Evolutionary conservation across 2,888 invertebrate species (phyloP), one percentile per base, ranked within the genome.

Genomic region (Ophion slaviceki): DNA sequence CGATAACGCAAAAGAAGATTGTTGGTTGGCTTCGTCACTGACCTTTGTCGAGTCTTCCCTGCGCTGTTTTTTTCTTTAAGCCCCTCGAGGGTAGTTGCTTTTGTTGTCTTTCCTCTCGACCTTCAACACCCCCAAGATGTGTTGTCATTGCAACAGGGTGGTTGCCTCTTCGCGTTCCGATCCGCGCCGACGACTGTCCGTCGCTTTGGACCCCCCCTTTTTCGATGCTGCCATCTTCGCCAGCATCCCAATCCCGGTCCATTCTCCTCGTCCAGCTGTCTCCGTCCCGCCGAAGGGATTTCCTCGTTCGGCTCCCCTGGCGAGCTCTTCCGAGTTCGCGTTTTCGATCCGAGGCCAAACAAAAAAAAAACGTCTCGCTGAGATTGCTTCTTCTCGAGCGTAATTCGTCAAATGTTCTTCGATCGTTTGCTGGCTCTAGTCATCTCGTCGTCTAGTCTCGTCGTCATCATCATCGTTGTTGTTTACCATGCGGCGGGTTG

Each of bases 401-500:
- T 14, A 17, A 53, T 53, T 14, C 47, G 47, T 14, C 14, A 14
- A 17, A 0, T 17, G 3, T 14, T 14, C 53, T 53, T 17, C 53
- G 14, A 1, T 40, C 1, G 40, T 1, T 53, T 0, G 17, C 17
- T 4, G 53, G 2, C 14, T 53, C 2, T 17, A 2, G 17, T 53
- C 53, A 3, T 53, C 53, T 17, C 53, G 17, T 53, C 53, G 47
- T 53, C 17, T 24, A 24, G 53, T 70, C 28, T 53, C 28, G 24
- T 24, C 7, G 5, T 32, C 32, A 4, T 32, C 47, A 24, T 10
- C 20, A 10, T 7, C 10, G 1, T 20, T 2, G 78, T 10, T 32
- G 32, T 72, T 70, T 89, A 92, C 92, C 92, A 92, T 77, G 88
- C 90, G 74, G 90, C 89, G 59, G 90, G 82, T 74, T 89, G 92